Evolutionary conservation across 2,113 vertebrate genomes (phyloP).

Genomic region (Apeltes quadracus): DNA sequence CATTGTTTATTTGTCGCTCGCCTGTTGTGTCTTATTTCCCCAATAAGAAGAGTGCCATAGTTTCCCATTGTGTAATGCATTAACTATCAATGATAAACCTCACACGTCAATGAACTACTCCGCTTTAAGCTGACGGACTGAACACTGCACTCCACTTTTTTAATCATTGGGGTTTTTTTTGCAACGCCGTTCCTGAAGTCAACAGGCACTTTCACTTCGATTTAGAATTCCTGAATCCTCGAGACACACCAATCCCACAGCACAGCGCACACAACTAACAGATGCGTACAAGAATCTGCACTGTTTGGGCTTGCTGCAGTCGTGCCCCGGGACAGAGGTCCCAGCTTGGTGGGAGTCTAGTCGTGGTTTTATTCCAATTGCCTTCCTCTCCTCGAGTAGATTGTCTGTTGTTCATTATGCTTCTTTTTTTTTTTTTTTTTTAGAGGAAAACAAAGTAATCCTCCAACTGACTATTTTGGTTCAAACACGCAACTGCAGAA

Average conservation of each 20-base stretch:
- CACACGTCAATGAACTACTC: background rate
- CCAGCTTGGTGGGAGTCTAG: constrained; percentile 61
- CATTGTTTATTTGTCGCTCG: too few relatives aligned
- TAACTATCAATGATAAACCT: background rate
- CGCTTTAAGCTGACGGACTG: background rate
- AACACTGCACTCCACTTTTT: background rate
- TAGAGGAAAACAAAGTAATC: constrained; percentile 37
- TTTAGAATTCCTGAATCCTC: constrained; percentile 25
- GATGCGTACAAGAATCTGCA: constrained; percentile 58
- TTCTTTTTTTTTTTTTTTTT: constrained; percentile 27
- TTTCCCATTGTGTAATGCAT: constrained; percentile 6
- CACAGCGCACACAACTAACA: constrained; percentile 41
- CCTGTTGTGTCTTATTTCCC: background rate
- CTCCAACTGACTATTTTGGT: constrained; percentile 30
- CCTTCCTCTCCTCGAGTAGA: constrained; percentile 57
- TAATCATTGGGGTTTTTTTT: background rate
- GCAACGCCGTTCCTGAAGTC: background rate
- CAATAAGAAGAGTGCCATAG: background rate
- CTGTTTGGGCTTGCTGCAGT: constrained; percentile 60
- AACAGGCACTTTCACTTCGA: constrained; percentile 10
- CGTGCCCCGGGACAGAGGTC: constrained; percentile 59
- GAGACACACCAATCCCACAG: constrained; percentile 40
- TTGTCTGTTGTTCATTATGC: constrained; percentile 62
- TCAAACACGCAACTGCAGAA: constrained; percentile 11
- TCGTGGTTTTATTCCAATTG: constrained; percentile 52